Evolutionary conservation across 2,888 invertebrate species (phyloP).

Genomic region (Leptothorax acervorum): DNA sequence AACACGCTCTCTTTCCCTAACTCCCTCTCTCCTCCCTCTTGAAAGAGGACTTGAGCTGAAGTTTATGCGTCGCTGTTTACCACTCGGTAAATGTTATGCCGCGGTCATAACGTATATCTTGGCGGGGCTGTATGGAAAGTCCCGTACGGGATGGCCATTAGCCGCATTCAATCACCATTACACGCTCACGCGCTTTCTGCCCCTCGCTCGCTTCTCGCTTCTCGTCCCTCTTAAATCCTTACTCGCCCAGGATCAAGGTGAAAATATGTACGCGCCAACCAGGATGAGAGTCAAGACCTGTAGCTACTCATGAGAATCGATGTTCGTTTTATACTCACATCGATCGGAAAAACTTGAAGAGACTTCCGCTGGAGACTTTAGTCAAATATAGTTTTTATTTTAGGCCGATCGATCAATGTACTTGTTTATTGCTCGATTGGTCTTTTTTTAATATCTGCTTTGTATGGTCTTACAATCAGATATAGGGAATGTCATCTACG

Average conservation of each 20-base stretch:
- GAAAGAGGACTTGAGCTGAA: constrained; percentile 27
- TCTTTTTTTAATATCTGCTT: not conserved
- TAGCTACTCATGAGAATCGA: constrained; percentile 9
- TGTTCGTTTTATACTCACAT: not conserved
- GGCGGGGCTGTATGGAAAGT: constrained; percentile 63
- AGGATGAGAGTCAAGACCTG: not conserved
- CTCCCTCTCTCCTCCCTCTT: not conserved
- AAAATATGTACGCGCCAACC: constrained; percentile 43
- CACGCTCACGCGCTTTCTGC: constrained; percentile 75
- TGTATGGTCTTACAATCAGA: not conserved
- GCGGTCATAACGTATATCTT: constrained; percentile 75
- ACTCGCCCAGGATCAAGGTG: constrained; percentile 47
- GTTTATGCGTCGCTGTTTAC: constrained; percentile 73
- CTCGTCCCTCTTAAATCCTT: constrained; percentile 71
- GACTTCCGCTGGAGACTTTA: not conserved
- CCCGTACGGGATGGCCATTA: constrained; percentile 76
- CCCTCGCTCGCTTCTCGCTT: constrained; percentile 62
- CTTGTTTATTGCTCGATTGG: not conserved
- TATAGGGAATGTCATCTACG: not conserved
- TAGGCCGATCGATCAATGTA: not conserved
- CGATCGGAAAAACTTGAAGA: not conserved
- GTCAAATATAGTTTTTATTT: not conserved
- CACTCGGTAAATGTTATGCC: constrained; percentile 75
- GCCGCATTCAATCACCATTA: constrained; percentile 80
- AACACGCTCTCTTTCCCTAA: constrained; percentile 4